Base-by-base conservation (phyloP, 2,113 vertebrate species). In the Pontoporia blainvillei region DNA sequence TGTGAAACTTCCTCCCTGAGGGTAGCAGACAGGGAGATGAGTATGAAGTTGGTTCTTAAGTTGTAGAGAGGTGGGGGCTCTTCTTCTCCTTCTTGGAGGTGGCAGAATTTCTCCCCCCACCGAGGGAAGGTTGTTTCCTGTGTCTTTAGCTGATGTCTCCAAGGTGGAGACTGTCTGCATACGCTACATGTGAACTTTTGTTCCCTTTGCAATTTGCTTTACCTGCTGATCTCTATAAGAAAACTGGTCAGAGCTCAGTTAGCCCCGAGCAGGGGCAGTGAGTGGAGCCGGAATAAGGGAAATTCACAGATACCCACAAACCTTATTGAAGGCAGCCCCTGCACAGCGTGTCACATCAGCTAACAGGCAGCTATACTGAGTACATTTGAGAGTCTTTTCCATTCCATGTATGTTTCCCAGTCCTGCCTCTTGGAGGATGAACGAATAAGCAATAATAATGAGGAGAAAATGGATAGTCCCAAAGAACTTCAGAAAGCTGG, bases 1-100 rank as follows among this genome's bases (percentile, higher is more conserved):
- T 97, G 61, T 95, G 79, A 97, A 93, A 97, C 72, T 66, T 11
- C 91, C 97, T 94, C 54, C 81, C 78, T 36, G 44, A 73, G 46
- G 75, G 66, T n/a, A 76, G 52, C 59, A 83, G 59, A 49, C n/a
- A 23, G 46, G 82, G 54, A 72, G 59, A 18, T 18, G 8, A 25
- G 85, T 8, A 59, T 59, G 54, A 67, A 95, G 36, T 62, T 39
- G 39, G 25, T 25, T 82, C 15, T 20, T 14, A 34, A n/a, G 23
- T 5, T 61, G 3, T 7, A 8, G 14, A 6, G 73, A 61, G 36
- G 1, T 4, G 46, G 44, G 44, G 18, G 59, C n/a, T 44, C 39
- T 54, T 49, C 46, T 44, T n/a, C n/a, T 57, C 20, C 21, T 14
- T 64, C 52, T 21, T 54, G 25, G 31, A 34, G 41, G 54, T 34